Percentiles rank a stretch among this genome's conserved stretches.
phyloP scores from a whole-genome alignment of 2,888 invertebrate species.

The Erannis defoliaria region DNA sequence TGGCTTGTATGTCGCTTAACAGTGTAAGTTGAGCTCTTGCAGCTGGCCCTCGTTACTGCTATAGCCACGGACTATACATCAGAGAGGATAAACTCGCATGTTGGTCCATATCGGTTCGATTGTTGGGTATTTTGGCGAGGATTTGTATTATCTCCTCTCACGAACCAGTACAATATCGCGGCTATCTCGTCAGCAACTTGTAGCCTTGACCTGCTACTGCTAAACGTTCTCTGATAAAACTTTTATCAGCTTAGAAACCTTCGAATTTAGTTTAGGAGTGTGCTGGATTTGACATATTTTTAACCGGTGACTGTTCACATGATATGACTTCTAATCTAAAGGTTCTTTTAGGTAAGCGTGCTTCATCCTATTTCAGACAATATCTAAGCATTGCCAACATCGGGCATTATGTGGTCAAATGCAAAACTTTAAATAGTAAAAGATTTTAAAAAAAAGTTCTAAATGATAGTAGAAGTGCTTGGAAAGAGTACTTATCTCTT shows the following conservation, averaged over 20 bases:
- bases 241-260: background rate
- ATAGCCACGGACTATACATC: background rate
- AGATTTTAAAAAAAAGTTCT: no score
- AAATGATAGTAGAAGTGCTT: no score
- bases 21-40: background rate
- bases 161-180: background rate
- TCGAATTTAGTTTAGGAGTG: background rate
- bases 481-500: no score
- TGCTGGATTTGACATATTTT: background rate
- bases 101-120: background rate
- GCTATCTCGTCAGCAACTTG: background rate
- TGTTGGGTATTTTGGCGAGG: background rate
- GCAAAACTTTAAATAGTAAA: no score
- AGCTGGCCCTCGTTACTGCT: background rate
- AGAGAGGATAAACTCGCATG: background rate
- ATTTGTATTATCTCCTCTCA: background rate
- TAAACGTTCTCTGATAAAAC: background rate
- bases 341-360: background rate
- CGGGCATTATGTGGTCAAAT: no score
- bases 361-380: background rate
- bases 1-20: background rate
- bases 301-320: no score
- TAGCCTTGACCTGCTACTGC: conserved; percentile 4
- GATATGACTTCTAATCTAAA: no score
- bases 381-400: no score